Evolutionary conservation across 2,888 invertebrate species (phyloP).

Genomic region (Coleophora deauratella): DNA sequence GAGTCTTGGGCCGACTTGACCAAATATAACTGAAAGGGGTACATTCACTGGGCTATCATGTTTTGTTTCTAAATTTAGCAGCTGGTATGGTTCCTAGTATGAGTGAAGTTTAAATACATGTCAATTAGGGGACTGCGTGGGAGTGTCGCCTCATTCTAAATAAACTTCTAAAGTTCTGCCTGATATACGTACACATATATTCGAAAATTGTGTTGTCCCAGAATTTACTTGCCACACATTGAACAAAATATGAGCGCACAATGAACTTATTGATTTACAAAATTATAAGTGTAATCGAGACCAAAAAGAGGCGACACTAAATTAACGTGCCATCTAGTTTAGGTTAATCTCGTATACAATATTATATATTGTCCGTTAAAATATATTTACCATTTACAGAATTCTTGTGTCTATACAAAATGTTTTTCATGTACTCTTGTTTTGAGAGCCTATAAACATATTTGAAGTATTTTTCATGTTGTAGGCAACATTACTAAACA

Average conservation of each 20-base stretch:
- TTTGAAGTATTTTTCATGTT: slow-evolving; percentile 56
- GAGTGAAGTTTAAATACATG: slow-evolving; percentile 70
- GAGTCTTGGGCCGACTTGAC: slow-evolving; percentile 35
- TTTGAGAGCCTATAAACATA: slow-evolving; percentile 73
- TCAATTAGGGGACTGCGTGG: slow-evolving; percentile 73
- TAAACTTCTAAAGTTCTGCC: slow-evolving; percentile 21
- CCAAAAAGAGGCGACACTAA: slow-evolving; percentile 70
- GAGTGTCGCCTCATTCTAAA: slow-evolving; percentile 59
- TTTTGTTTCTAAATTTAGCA: slow-evolving; percentile 70
- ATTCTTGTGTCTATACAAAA: slow-evolving; percentile 75
- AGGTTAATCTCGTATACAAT: slow-evolving; percentile 76
- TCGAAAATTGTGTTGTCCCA: slow-evolving; percentile 22
- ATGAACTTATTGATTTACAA: slow-evolving; percentile 52
- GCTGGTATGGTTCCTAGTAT: slow-evolving; percentile 75
- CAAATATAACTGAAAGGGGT: slow-evolving; percentile 36
- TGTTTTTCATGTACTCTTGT: slow-evolving; percentile 75
- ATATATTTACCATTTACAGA: slow-evolving; percentile 76
- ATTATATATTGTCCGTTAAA: slow-evolving; percentile 75
- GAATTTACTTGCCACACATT: slow-evolving; percentile 19
- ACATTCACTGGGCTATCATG: slow-evolving; percentile 48
- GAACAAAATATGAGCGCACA: slow-evolving; percentile 61
- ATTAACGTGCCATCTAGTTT: slow-evolving; percentile 75
- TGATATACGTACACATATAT: slow-evolving; percentile 37
- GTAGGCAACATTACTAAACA: slow-evolving; percentile 33
- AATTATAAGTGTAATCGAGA: slow-evolving; percentile 48